phyloP scores from a whole-genome alignment of 1,140 invertebrate genomes.

The Drosophila melanogaster region DNA sequence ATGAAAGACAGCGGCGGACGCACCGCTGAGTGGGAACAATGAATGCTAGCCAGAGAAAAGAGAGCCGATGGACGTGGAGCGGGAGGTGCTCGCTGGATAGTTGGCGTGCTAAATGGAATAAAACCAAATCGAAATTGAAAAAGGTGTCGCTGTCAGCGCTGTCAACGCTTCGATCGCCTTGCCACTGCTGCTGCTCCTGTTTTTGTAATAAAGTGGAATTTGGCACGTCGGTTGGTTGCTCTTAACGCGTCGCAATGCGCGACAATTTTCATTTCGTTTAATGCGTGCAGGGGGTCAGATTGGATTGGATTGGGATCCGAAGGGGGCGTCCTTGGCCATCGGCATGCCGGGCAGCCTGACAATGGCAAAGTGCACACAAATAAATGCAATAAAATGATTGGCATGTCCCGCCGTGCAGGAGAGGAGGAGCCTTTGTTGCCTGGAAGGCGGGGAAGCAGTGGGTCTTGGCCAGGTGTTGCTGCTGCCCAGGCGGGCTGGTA shows the following conservation, averaged over 20 bases:
- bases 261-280: conserved; percentile 80
- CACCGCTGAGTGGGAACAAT: conserved; percentile 33
- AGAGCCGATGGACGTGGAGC: too few species aligned
- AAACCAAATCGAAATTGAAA: conserved; percentile 79
- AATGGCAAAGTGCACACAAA: conserved; percentile 80
- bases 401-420: conserved; percentile 63
- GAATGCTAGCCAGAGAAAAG: conserved; percentile 7
- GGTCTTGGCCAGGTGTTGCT: conserved; percentile 56
- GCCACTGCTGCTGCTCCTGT: conserved; percentile 30
- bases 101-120: conserved; percentile 76
- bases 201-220: conserved; percentile 80
- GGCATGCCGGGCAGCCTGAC: conserved; percentile 40
- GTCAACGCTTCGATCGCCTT: conserved; percentile 45
- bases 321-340: conserved; percentile 14
- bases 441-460: conserved; percentile 11
- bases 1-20: conserved; percentile 21
- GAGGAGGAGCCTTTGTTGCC: conserved; percentile 45
- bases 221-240: conserved; percentile 72
- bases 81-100: conserved; percentile 9
- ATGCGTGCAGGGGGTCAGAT: conserved; percentile 58
- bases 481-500: conserved; percentile 41
- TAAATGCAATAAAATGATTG: conserved; percentile 83
- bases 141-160: conserved; percentile 77
- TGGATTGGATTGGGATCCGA: neutral
- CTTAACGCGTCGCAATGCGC: conserved; percentile 68